Evolutionary conservation across 2,113 vertebrate species (phyloP).

Genomic region (Carettochelys insculpta): DNA sequence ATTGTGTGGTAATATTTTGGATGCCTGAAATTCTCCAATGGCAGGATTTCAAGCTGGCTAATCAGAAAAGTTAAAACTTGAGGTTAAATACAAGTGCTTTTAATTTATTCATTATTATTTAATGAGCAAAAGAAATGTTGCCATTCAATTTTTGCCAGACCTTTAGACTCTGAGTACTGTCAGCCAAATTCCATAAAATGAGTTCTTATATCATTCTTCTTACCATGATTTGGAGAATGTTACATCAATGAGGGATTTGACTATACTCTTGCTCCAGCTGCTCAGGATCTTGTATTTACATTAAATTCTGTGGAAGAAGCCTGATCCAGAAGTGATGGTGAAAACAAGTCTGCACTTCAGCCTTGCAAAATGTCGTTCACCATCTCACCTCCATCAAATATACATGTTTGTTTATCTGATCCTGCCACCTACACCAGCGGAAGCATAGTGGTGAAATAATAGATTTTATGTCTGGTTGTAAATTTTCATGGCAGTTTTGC

Average conservation of each 20-base stretch:
- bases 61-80: neutral
- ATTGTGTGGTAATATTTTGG: conserved; percentile 35
- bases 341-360: conserved; percentile 12
- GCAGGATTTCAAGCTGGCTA: conserved; percentile 51
- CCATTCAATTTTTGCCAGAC: neutral
- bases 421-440: rapidly evolving
- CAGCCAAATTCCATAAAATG: neutral
- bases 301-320: neutral
- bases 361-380: neutral
- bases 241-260: neutral
- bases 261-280: neutral
- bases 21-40: conserved; percentile 25
- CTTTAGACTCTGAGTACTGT: neutral
- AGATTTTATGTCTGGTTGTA: rapidly evolving
- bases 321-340: neutral
- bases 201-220: neutral
- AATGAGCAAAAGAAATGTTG: conserved; percentile 5
- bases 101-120: neutral
- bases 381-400: neutral
- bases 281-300: neutral
- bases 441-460: neutral
- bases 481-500: neutral
- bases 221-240: neutral
- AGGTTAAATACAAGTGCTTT: conserved; percentile 26
- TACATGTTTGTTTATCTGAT: neutral